These are phyloP conservation scores for Latheticus oryzae DNA, from an alignment of 2,888 invertebrate genomes.

Conservation along the genomic window DNA sequence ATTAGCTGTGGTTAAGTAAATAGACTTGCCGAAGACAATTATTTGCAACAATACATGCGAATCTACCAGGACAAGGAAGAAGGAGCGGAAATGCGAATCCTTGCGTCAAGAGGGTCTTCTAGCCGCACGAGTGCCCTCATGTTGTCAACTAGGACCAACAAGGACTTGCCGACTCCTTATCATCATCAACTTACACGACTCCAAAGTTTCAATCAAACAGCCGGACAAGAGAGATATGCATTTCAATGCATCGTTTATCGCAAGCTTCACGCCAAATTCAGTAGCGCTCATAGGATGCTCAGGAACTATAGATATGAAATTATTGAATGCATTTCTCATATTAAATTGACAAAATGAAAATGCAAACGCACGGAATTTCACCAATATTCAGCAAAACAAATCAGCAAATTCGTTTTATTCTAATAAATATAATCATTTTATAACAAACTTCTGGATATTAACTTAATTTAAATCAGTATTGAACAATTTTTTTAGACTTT, in stretches of 20 bases:
- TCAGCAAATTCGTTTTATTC: no score
- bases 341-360: no score
- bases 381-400: no score
- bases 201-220: slow-evolving; percentile 32
- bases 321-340: no score
- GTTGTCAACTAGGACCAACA: slow-evolving; percentile 39
- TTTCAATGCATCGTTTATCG: slow-evolving; percentile 32
- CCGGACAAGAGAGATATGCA: slow-evolving; percentile 20
- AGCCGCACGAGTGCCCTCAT: slow-evolving; percentile 39
- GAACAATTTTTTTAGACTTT: no score
- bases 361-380: no score
- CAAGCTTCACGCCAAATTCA: slow-evolving; percentile 14
- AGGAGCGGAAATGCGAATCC: slow-evolving; percentile 36
- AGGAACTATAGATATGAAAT: neutral
- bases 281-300: no score
- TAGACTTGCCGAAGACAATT: slow-evolving; percentile 32
- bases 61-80: slow-evolving; percentile 24
- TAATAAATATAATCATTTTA: no score
- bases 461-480: no score
- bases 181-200: slow-evolving; percentile 33
- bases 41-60: slow-evolving; percentile 27
- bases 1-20: slow-evolving; percentile 39
- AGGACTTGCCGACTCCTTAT: slow-evolving; percentile 36
- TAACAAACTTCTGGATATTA: no score
- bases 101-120: slow-evolving; percentile 37